Conservation (phyloP, 2,113 vertebrate genomes). For the Dicrurus megarhynchus region DNA sequence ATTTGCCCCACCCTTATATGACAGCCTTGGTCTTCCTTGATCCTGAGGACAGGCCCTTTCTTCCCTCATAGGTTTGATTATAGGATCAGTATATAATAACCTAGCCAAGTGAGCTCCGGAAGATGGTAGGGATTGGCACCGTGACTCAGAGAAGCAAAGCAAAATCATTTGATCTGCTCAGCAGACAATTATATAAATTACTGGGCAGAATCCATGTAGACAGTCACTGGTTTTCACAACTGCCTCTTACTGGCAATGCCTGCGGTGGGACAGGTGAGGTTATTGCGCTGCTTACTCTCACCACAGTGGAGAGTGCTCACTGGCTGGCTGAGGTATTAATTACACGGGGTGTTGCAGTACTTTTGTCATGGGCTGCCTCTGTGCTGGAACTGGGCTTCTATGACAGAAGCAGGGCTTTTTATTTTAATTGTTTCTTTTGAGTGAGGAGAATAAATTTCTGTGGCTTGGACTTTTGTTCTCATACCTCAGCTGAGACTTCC, state of each 20-base stretch:
- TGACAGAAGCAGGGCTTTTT: background rate
- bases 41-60: background rate
- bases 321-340: background rate
- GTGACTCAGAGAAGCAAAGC: conserved; percentile 14
- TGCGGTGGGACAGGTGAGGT: background rate
- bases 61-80: conserved; percentile 15
- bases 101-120: background rate
- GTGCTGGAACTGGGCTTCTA: background rate
- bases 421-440: background rate
- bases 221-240: background rate
- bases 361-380: background rate
- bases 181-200: conserved; percentile 22
- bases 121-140: background rate
- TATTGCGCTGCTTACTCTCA: background rate
- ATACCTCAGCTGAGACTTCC: background rate
- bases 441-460: background rate
- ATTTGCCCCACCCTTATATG: background rate
- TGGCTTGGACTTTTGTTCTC: background rate
- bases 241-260: background rate
- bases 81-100: background rate
- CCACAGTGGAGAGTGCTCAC: background rate
- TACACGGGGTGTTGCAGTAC: background rate
- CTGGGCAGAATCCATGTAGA: background rate
- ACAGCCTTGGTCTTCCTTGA: conserved; percentile 31
- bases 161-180: background rate